Percentiles rank a stretch among this genome's conserved stretches.
Evolutionary conservation across 35 echinoderm and acorn worm genomes (phyloP).

Genomic region (Eucidaris tribuloides): DNA sequence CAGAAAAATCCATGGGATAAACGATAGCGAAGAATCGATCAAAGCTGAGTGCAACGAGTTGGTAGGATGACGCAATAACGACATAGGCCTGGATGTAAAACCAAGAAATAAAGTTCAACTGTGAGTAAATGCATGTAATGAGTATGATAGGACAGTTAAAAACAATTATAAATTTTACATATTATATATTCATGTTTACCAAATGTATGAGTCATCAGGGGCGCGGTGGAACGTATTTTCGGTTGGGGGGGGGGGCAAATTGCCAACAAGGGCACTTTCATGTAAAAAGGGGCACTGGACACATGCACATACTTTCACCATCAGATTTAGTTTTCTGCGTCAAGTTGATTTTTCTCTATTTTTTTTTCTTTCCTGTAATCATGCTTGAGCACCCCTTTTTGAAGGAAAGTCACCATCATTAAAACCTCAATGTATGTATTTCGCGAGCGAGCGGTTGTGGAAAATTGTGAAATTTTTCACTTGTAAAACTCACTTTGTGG

Average conservation of each 20-base stretch:
- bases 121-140: not conserved
- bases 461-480: too few relatives aligned
- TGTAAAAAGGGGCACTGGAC: too few relatives aligned
- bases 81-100: slow-evolving; percentile 64
- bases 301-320: too few relatives aligned
- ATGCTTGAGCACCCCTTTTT: too few relatives aligned
- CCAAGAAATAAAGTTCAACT: not conserved
- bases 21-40: slow-evolving; percentile 92
- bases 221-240: too few relatives aligned
- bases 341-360: not conserved
- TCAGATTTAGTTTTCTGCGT: too few relatives aligned
- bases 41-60: slow-evolving; percentile 91
- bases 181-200: not conserved
- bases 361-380: not conserved
- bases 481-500: too few relatives aligned
- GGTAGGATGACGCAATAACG: slow-evolving; percentile 68
- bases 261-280: too few relatives aligned
- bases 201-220: not conserved
- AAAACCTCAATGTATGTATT: too few relatives aligned
- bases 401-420: too few relatives aligned
- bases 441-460: too few relatives aligned
- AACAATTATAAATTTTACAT: not conserved
- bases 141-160: not conserved
- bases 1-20: slow-evolving; percentile 94
- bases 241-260: too few relatives aligned